phyloP scores from a whole-genome alignment of 1,140 invertebrate species.

The Chironomus striatipennis region DNA sequence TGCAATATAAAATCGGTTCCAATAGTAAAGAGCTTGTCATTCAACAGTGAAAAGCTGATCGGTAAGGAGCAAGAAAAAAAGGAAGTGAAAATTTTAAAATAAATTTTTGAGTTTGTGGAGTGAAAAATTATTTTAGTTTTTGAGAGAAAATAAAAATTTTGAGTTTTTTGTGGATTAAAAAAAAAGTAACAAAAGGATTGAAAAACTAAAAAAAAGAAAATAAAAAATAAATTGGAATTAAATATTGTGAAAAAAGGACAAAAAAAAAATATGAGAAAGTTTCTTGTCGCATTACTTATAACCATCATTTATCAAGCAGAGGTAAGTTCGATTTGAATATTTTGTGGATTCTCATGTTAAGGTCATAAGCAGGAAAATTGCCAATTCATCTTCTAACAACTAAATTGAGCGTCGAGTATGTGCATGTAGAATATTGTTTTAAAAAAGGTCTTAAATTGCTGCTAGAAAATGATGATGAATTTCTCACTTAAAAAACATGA shows the following conservation, averaged over 20 bases:
- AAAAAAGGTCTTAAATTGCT: too few relatives aligned
- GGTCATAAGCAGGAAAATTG: too few relatives aligned
- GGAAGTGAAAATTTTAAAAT: not conserved
- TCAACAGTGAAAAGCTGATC: constrained; percentile 12
- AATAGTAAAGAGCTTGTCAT: not conserved
- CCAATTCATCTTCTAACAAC: too few relatives aligned
- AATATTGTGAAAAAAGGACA: not conserved
- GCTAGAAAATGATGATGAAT: too few relatives aligned
- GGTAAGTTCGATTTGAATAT: not conserved
- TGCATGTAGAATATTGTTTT: too few relatives aligned
- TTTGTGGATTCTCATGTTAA: too few relatives aligned
- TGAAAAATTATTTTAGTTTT: not conserved
- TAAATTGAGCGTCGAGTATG: too few relatives aligned
- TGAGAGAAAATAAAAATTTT: not conserved
- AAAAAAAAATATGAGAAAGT: not conserved
- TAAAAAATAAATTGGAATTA: not conserved
- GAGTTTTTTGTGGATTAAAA: not conserved
- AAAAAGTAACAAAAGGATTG: not conserved
- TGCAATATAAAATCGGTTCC: not conserved
- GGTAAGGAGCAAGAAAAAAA: not conserved
- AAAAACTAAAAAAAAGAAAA: not conserved
- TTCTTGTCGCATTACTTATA: constrained; percentile 1
- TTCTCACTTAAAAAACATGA: too few relatives aligned
- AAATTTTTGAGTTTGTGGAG: not conserved
- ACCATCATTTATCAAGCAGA: not conserved